A percentile compares a stretch with the other conserved stretches of the same genome.
These are phyloP conservation scores for Cochlearius cochlearius DNA, from an alignment of 2,113 vertebrate genomes.

Conservation along the genomic window DNA sequence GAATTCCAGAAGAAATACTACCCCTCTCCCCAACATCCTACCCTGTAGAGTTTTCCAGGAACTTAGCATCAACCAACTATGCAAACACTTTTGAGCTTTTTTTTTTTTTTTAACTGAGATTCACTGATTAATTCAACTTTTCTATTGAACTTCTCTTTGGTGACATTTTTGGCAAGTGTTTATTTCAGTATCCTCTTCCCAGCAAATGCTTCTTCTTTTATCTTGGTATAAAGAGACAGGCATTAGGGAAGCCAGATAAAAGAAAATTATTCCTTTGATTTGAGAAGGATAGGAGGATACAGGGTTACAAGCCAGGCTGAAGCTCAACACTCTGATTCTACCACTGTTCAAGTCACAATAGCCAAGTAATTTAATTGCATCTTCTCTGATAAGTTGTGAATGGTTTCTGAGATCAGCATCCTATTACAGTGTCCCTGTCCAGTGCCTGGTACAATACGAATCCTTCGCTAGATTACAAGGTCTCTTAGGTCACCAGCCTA, in stretches of 20 bases:
- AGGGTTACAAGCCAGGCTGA: background rate
- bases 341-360: background rate
- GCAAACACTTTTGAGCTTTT: background rate
- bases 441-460: background rate
- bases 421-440: background rate
- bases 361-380: background rate
- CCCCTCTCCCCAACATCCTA: background rate
- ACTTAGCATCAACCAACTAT: background rate
- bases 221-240: background rate
- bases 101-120: background rate
- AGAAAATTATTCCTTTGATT: background rate
- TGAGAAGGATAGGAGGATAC: background rate
- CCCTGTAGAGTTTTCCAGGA: background rate
- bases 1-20: background rate
- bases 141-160: background rate
- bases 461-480: background rate
- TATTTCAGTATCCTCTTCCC: background rate
- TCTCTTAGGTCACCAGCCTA: background rate
- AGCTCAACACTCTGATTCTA: background rate
- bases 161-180: background rate
- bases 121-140: background rate
- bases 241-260: background rate
- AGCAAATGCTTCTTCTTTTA: background rate
- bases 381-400: background rate
- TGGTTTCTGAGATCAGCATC: background rate